phyloP scores from a whole-genome alignment of 2,888 invertebrate genomes.

The Toxonevra muliebris region DNA sequence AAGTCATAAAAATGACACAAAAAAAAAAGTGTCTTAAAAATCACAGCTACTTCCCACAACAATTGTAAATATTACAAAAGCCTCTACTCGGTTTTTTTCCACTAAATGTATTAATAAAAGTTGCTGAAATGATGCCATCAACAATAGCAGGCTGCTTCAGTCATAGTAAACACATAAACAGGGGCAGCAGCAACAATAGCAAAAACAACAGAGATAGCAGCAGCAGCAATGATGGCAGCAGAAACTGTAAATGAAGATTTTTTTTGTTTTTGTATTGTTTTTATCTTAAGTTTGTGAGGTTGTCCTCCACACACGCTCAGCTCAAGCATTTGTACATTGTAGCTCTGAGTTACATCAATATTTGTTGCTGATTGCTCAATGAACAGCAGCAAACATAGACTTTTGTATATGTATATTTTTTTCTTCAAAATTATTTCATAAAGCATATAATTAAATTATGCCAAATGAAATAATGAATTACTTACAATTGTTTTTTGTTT shows the following conservation, averaged over 20 bases:
- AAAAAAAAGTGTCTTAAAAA: not conserved
- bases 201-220: not conserved
- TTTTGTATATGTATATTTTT: too few species aligned
- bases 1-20: constrained; percentile 4
- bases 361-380: too few species aligned
- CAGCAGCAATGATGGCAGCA: not conserved
- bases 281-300: not conserved
- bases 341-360: too few species aligned
- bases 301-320: not conserved
- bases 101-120: constrained; percentile 26
- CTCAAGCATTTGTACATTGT: too few species aligned
- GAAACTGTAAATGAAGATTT: not conserved
- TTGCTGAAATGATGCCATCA: constrained; percentile 29
- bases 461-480: too few species aligned
- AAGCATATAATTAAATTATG: too few species aligned
- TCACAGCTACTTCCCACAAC: not conserved
- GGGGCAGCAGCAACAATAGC: not conserved
- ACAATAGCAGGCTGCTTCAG: not conserved
- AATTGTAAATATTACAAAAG: not conserved
- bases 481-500: too few species aligned
- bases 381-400: too few species aligned
- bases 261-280: not conserved
- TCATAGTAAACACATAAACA: not conserved
- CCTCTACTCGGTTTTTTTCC: not conserved
- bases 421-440: too few species aligned